Conservation (phyloP, 1,140 invertebrate genomes). For the Mylabris phalerata region DNA sequence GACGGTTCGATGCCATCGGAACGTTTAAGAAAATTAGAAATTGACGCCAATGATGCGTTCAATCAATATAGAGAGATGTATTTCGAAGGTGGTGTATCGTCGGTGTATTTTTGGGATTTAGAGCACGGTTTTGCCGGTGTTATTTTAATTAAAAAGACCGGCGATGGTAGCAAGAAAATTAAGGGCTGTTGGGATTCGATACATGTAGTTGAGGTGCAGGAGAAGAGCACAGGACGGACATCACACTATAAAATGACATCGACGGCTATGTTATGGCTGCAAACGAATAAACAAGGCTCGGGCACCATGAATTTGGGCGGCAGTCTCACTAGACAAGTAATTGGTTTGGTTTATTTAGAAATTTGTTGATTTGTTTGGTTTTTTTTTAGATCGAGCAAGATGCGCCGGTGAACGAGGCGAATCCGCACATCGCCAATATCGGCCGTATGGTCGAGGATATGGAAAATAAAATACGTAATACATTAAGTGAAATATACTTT, state of each 20-base stretch:
- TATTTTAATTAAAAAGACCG: constrained; percentile 97
- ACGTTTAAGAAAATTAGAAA: constrained; percentile 87
- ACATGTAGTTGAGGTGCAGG: constrained; percentile 97
- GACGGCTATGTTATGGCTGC: constrained; percentile 98
- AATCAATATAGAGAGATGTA: constrained; percentile 99
- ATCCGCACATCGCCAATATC: constrained; percentile 97
- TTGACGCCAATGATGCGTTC: constrained; percentile 97
- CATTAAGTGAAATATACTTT: constrained; percentile 98
- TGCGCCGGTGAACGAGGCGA: constrained; percentile 78
- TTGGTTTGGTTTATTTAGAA: constrained; percentile 4
- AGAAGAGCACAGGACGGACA: constrained; percentile 86
- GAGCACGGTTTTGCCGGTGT: constrained; percentile 98
- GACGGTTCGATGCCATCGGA: constrained; percentile 99
- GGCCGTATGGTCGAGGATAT: constrained; percentile 95
- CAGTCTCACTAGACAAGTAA: constrained; percentile 91
- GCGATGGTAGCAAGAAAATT: constrained; percentile 93
- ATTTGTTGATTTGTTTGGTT: constrained; percentile 2
- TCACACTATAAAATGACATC: constrained; percentile 99
- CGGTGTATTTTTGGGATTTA: constrained; percentile 98
- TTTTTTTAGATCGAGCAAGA: constrained; percentile 79
- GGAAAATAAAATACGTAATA: constrained; percentile 99
- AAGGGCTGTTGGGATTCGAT: constrained; percentile 99
- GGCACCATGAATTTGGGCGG: constrained; percentile 99
- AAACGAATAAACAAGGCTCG: constrained; percentile 93
- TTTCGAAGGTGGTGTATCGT: constrained; percentile 98